Evolutionary conservation across 2,888 invertebrate genomes (phyloP).

Genomic region (Meliscaeva auricollis): DNA sequence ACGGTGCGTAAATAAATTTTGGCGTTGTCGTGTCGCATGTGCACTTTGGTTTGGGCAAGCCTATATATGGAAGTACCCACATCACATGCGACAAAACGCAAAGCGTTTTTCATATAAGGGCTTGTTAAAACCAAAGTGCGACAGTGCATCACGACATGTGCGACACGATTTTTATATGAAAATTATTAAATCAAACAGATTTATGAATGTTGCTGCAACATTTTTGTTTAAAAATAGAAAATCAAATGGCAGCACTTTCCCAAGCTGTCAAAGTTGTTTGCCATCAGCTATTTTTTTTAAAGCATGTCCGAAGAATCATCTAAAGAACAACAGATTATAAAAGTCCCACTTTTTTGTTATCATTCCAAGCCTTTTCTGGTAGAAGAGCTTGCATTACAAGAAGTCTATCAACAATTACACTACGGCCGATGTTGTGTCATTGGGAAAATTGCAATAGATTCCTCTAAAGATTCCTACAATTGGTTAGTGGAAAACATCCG

Average conservation of each 20-base stretch:
- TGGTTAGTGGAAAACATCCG: conserved; percentile 79
- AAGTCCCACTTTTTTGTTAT: conserved; percentile 78
- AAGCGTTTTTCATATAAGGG: too few relatives aligned
- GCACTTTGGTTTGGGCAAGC: too few relatives aligned
- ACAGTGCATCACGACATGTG: too few relatives aligned
- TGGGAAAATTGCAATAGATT: conserved; percentile 78
- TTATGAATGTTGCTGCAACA: neutral
- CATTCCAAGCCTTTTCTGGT: conserved; percentile 80
- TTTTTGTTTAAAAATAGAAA: neutral
- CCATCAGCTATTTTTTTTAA: neutral
- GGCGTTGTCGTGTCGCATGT: too few relatives aligned
- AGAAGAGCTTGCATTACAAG: conserved; percentile 80
- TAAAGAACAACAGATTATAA: neutral
- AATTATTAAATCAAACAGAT: neutral
- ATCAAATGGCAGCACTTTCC: too few relatives aligned
- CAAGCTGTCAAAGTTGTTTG: neutral
- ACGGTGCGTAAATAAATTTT: too few relatives aligned
- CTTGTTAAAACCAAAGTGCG: too few relatives aligned
- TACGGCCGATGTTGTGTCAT: conserved; percentile 81
- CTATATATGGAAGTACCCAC: too few relatives aligned
- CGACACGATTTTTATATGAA: too few relatives aligned
- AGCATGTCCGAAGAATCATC: conserved; percentile 31
- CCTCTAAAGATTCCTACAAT: conserved; percentile 66
- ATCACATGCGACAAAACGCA: too few relatives aligned
- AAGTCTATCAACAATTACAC: conserved; percentile 78